Evolutionary conservation across 2,113 vertebrate species (phyloP).

Genomic region (Pterocles gutturalis): DNA sequence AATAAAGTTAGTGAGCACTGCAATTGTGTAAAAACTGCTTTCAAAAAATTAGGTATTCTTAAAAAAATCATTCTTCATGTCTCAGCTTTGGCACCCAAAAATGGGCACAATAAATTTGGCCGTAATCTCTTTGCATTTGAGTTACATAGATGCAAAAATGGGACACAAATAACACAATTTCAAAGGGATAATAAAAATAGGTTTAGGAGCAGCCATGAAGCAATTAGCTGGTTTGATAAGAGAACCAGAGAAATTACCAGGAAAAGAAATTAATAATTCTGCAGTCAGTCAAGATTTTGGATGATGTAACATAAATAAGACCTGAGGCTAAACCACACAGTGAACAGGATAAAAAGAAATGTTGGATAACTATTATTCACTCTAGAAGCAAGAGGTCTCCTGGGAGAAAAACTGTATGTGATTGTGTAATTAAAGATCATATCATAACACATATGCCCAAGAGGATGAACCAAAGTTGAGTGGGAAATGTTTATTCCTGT

Average conservation of each 20-base stretch:
- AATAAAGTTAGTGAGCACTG: not conserved
- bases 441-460: not conserved
- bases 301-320: constrained; percentile 30
- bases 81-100: not conserved
- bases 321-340: constrained; percentile 19
- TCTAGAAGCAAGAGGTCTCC: not conserved
- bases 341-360: constrained; percentile 42
- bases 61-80: not conserved
- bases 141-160: not conserved
- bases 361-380: not conserved
- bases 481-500: not conserved
- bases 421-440: constrained; percentile 38
- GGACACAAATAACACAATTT: not conserved
- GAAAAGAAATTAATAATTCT: not conserved
- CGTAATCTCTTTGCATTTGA: not conserved
- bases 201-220: not conserved
- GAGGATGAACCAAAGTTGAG: not conserved
- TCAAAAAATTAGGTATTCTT: not conserved
- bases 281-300: constrained; percentile 26
- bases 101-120: not conserved
- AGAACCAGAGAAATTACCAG: constrained; percentile 36
- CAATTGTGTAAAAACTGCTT: not conserved
- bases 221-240: constrained; percentile 41
- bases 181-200: not conserved
- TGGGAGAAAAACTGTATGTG: not conserved